A percentile compares a stretch with the other conserved stretches of the same genome.
phyloP scores from a whole-genome alignment of 2,797 vertebrate genomes.

The Myotis vivesi region DNA sequence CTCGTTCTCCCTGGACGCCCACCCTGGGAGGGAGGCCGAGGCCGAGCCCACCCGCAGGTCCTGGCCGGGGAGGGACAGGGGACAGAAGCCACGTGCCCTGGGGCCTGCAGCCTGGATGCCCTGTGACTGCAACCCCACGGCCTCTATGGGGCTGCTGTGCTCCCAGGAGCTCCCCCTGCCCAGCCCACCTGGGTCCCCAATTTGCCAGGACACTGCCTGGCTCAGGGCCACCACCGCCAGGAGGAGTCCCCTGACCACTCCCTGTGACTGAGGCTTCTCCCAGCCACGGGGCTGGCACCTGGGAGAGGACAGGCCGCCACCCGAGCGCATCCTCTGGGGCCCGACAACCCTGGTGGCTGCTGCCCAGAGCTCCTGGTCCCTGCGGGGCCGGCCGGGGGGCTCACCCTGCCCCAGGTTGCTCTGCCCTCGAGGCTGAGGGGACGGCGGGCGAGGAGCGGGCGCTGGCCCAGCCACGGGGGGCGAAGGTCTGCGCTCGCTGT shows the following conservation, averaged over 20 bases:
- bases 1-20: not conserved
- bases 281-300: not conserved
- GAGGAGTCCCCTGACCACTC: no score
- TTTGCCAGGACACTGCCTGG: not conserved
- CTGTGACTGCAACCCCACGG: not conserved
- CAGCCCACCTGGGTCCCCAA: not conserved
- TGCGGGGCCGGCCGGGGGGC: not conserved
- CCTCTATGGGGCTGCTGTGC: accelerated
- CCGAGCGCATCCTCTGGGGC: not conserved
- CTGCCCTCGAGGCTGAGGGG: accelerated
- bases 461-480: not conserved
- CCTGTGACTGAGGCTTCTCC: no score
- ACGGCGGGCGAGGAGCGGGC: accelerated
- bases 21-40: not conserved
- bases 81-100: not conserved
- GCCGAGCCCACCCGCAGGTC: not conserved
- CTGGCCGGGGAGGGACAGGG: not conserved
- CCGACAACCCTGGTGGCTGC: not conserved
- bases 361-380: not conserved
- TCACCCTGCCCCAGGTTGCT: no score
- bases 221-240: not conserved
- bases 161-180: not conserved
- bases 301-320: not conserved
- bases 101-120: not conserved
- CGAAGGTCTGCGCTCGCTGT: not conserved